These are phyloP conservation scores for Larimichthys polyactis DNA, from an alignment of 2,113 vertebrate species.

Conservation along the genomic window DNA sequence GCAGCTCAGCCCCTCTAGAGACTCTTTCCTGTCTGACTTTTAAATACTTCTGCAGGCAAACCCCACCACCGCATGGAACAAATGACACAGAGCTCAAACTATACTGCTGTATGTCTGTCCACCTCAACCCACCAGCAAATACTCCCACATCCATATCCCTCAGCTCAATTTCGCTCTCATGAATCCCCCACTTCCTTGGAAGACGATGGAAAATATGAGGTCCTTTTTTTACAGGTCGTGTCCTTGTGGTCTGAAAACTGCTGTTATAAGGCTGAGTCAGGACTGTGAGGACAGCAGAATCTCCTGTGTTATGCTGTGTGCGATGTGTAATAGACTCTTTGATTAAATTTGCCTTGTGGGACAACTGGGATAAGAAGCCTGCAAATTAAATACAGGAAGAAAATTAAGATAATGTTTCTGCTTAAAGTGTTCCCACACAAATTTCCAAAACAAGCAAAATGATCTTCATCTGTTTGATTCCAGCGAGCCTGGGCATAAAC, in stretches of 20 bases:
- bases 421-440: neutral
- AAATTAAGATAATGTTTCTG: constrained; percentile 4
- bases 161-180: constrained; percentile 36
- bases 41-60: constrained; percentile 67
- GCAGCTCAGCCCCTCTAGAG: constrained; percentile 30
- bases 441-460: constrained; percentile 26
- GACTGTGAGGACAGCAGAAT: constrained; percentile 22
- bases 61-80: constrained; percentile 68
- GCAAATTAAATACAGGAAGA: constrained; percentile 29
- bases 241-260: constrained; percentile 44
- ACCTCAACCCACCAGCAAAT: constrained; percentile 47
- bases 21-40: constrained; percentile 59
- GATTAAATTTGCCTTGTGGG: constrained; percentile 33
- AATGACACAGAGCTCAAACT: constrained; percentile 60
- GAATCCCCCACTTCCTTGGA: constrained; percentile 33
- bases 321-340: constrained; percentile 19
- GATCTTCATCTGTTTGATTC: constrained; percentile 18
- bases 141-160: constrained; percentile 52
- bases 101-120: constrained; percentile 39
- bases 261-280: constrained; percentile 64
- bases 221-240: neutral
- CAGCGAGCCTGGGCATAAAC: neutral
- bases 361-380: constrained; percentile 4
- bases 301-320: neutral
- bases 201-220: constrained; percentile 63